Evolutionary conservation across 2,113 vertebrate species (phyloP), one percentile per base, ranked within the genome.

Genomic region (Ploceus nigricollis): DNA sequence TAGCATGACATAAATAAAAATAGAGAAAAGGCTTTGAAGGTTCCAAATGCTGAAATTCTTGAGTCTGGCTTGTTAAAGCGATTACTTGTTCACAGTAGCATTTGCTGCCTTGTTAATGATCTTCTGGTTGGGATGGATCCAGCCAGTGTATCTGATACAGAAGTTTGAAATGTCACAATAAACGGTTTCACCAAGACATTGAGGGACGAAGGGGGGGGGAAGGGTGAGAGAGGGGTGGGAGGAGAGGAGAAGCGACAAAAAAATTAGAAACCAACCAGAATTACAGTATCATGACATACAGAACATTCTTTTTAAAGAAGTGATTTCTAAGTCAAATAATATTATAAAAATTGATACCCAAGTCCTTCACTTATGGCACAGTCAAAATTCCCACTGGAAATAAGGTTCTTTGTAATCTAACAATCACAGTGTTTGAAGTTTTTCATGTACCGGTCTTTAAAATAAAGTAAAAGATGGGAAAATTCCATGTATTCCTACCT

Each of bases 101-200:
- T 85, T 96, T 91, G 6, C 35, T 93, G 63, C 30, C 53, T 94
- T 82, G 27, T 37, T 91, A 60, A 89, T 82, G n/a, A 56, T 83
- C 19, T 83, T 75, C 48, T 42, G 2, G 7, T 47, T 96, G 68
- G 79, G 65, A 39, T 9, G 4, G 8, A 90, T 54, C 31, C 88
- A 94, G n/a, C 16, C 65, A 82, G 58, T 69, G 14, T 66, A 48
- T 77, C n/a, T 91, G 13, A 71, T 56, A 68, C 10, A 7, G 31
- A 81, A 85, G 6, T 82, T 28, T 48, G 30, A 89, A 51, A 91
- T n/a, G 78, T 89, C 63, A 56, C 48, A 73, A 71, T 64, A 35
- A 93, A 81, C 23, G 73, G 23, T 66, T 93, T 94, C 5, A n/a
- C 22, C 58, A 58, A 83, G 42, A 73, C 1, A 16, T 83, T n/a